Evolutionary conservation across 1,140 invertebrate genomes (phyloP), one percentile per base, ranked within the genome.

Genomic region (Caerostris extrusa): DNA sequence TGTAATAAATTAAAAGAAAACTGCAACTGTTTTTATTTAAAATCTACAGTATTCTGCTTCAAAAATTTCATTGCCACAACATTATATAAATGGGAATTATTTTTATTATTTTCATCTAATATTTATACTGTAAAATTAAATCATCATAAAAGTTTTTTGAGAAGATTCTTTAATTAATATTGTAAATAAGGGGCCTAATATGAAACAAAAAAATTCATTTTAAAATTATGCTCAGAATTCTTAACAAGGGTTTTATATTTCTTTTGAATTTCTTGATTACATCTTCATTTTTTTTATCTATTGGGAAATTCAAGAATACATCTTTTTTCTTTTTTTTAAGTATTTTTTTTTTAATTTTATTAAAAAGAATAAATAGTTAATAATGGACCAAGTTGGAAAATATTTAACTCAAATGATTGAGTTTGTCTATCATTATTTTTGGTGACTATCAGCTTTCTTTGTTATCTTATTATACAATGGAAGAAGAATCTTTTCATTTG

Each of bases 371-470:
- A 50, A 77, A 50, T 50, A 77, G 71, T 77, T 50, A 50, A 77
- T 77, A 77, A 77, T 12, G 19, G 71, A 12, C 10, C 8, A 12
- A 50, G 19, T 53, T 12, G 34, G 34, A 50, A 77, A 77, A 77
- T 77, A 77, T 50, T 77, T 77, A 77, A 77, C 34, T 50, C 34
- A 12, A 77, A 53, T 50, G 71, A 77, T 53, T 77, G 71, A 34
- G 71, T 77, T 77, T 77, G 19, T 83, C 55, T 83, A 8, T 57
- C n/a, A 34, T 19, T 57, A 19, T 83, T 83, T 83, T 83, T 17
- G 55, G 7, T 83, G 12, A 7, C n/a, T 56, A 58, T 83, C 55
- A 17, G 17, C 57, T 17, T 83, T 83, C 82, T 83, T 83, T 56
- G 56, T 57, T n/a, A 83, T 83, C 17, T n/a, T 7, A 10, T 10